Conservation (phyloP, 2,888 invertebrate species). For the Neoscelio sp. region DNA sequence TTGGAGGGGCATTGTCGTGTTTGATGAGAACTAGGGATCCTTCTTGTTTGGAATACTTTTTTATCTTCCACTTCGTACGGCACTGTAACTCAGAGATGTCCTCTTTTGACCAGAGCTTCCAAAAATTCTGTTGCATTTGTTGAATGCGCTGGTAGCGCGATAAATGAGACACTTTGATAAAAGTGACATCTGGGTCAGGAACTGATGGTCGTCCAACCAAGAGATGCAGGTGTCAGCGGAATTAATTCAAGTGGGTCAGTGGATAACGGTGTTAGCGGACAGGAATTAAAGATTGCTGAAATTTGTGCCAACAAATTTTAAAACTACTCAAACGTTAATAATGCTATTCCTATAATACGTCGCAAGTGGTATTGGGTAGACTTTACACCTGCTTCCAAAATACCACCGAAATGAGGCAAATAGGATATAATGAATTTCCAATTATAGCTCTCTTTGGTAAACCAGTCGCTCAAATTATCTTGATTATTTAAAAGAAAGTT, state of each 20-base stretch:
- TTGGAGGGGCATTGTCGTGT: conserved; percentile 28
- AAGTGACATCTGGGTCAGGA: conserved; percentile 67
- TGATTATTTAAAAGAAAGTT: background rate
- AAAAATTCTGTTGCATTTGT: conserved; percentile 57
- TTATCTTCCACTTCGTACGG: conserved; percentile 61
- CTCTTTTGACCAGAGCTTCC: conserved; percentile 61
- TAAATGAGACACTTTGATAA: conserved; percentile 51
- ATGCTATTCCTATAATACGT: background rate
- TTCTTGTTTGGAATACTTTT: background rate
- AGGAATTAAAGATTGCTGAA: background rate
- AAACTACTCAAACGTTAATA: background rate
- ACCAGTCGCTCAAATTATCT: background rate
- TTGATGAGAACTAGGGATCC: conserved; percentile 25
- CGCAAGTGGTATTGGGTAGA: background rate
- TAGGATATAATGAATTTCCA: background rate
- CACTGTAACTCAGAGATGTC: conserved; percentile 65
- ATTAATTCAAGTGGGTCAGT: conserved; percentile 64
- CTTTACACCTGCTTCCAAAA: background rate
- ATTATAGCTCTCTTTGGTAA: background rate
- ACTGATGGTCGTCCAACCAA: conserved; percentile 68
- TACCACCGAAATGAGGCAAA: background rate
- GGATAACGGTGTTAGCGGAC: conserved; percentile 53
- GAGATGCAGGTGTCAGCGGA: conserved; percentile 74
- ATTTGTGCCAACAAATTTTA: background rate
- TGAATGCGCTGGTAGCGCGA: conserved; percentile 66